Evolutionary conservation across 2,113 vertebrate species (phyloP).

Genomic region (Butastur rufipennis): DNA sequence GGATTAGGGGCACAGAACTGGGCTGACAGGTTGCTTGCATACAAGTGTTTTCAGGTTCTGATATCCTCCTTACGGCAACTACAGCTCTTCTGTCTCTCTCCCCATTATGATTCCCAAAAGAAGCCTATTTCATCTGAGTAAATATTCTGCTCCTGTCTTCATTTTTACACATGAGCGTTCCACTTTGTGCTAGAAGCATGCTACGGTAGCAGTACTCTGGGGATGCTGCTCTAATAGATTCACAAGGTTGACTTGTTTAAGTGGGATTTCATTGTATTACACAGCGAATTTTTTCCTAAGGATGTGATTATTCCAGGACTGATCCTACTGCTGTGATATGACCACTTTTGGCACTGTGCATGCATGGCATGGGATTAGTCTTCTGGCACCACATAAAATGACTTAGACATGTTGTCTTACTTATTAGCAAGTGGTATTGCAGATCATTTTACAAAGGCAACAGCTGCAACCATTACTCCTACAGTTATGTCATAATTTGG

Average conservation of each 20-base stretch:
- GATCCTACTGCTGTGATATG: slow-evolving; percentile 65
- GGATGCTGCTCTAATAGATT: slow-evolving; percentile 54
- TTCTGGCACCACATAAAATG: slow-evolving; percentile 60
- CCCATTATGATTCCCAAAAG: neutral
- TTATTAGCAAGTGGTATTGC: slow-evolving; percentile 67
- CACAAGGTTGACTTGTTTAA: slow-evolving; percentile 66
- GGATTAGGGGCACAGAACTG: neutral
- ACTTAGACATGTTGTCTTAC: slow-evolving; percentile 60
- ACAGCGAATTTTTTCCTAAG: slow-evolving; percentile 63
- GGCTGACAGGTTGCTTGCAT: neutral
- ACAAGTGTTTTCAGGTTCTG: neutral
- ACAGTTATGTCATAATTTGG: slow-evolving; percentile 72
- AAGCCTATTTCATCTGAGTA: slow-evolving; percentile 12
- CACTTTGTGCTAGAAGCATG: neutral
- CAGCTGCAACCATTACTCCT: slow-evolving; percentile 73
- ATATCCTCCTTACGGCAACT: neutral
- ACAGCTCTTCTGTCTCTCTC: neutral
- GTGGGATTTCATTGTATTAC: slow-evolving; percentile 68
- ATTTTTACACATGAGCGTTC: neutral
- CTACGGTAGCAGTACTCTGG: slow-evolving; percentile 27
- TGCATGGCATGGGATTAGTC: slow-evolving; percentile 64
- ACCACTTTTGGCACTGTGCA: slow-evolving; percentile 57
- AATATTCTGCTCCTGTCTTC: slow-evolving; percentile 39
- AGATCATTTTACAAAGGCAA: slow-evolving; percentile 74
- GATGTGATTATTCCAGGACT: slow-evolving; percentile 71